Conservation (phyloP, 2,113 vertebrate species). For the Megaleporinus macrocephalus region DNA sequence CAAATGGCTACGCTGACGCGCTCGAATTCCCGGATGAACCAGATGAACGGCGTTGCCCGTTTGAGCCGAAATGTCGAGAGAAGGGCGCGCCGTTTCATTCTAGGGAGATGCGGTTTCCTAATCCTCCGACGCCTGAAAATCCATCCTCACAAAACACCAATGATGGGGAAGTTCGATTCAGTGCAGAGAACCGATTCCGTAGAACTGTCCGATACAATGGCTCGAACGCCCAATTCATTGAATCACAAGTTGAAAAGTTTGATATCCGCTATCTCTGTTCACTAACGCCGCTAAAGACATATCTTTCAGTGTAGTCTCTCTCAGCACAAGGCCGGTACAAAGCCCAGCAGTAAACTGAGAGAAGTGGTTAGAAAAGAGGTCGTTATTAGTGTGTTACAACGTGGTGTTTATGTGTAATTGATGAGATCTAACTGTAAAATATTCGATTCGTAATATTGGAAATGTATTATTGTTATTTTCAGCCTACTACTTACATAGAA, state of each 20-base stretch:
- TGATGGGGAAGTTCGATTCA: background rate
- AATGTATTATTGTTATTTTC: too few species aligned
- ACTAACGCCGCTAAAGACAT: background rate
- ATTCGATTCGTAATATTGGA: too few species aligned
- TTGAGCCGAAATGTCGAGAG: constrained; percentile 75
- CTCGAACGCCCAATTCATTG: background rate
- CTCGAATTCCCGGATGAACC: constrained; percentile 22
- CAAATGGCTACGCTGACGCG: constrained; percentile 60
- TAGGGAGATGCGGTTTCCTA: constrained; percentile 71
- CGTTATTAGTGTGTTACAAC: too few species aligned
- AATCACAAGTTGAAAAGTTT: background rate
- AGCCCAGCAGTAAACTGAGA: too few species aligned
- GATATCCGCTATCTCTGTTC: background rate
- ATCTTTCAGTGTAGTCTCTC: too few species aligned
- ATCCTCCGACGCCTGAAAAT: constrained; percentile 26
- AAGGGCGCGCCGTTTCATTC: constrained; percentile 34
- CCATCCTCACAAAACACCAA: constrained; percentile 28
- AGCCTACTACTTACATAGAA: too few species aligned
- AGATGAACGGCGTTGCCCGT: too few species aligned
- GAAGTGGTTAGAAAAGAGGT: too few species aligned
- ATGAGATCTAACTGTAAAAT: too few species aligned
- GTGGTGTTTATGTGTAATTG: too few species aligned
- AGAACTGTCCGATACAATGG: background rate
- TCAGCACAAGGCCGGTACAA: too few species aligned
- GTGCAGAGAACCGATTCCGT: background rate